Conservation (phyloP, 2,888 invertebrate species). For the Lasioglossum vierecki region DNA sequence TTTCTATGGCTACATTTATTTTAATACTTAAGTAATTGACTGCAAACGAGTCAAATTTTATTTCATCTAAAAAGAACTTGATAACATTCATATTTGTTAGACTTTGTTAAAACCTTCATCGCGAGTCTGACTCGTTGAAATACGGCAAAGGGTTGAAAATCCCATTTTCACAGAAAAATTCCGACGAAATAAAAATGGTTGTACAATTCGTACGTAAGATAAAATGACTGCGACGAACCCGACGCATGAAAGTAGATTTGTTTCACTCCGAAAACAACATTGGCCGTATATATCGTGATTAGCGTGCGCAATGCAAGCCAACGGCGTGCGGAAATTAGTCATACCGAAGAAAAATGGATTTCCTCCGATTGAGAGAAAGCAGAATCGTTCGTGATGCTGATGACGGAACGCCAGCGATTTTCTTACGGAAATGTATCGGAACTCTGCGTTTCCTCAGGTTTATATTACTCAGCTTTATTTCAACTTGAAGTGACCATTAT, state of each 20-base stretch:
- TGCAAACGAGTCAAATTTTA: too few relatives aligned
- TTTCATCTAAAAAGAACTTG: too few relatives aligned
- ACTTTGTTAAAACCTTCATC: too few relatives aligned
- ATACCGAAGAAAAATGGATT: constrained; percentile 25
- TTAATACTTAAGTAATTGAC: too few relatives aligned
- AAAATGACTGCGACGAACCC: constrained; percentile 7
- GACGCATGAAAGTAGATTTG: constrained; percentile 21
- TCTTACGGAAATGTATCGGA: too few relatives aligned
- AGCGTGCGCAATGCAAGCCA: background rate
- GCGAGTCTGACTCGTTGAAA: too few relatives aligned
- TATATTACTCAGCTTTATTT: background rate
- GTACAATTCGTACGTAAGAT: background rate
- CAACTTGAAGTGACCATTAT: background rate
- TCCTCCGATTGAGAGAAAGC: constrained; percentile 51
- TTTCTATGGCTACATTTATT: too few relatives aligned
- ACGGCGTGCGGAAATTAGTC: constrained; percentile 44
- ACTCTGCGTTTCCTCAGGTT: background rate
- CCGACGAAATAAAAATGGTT: background rate
- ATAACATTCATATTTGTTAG: too few relatives aligned
- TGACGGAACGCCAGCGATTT: background rate
- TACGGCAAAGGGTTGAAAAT: too few relatives aligned
- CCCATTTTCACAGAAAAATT: too few relatives aligned
- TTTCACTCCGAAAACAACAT: constrained; percentile 1
- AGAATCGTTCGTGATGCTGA: constrained; percentile 33
- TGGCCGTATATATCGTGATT: constrained; percentile 12